Conservation (phyloP, 2,113 vertebrate species). For the Phaethon lepturus region DNA sequence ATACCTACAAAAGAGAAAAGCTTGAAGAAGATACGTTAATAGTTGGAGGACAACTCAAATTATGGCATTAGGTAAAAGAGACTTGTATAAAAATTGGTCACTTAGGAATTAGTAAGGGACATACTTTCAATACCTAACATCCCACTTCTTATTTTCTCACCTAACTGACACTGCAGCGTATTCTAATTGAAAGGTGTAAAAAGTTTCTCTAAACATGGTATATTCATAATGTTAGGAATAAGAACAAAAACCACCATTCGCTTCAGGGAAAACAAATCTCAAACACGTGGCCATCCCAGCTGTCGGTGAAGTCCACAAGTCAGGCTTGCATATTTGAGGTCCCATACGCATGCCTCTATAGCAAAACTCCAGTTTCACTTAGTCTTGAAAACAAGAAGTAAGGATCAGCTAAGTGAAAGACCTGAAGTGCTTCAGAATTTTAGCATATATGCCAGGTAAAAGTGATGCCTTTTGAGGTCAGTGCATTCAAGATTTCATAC, state of each 20-base stretch:
- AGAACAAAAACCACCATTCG: neutral
- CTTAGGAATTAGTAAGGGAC: neutral
- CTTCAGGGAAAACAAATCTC: neutral
- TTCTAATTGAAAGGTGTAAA: neutral
- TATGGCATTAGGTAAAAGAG: neutral
- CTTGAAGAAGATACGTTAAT: neutral
- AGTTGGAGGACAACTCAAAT: neutral
- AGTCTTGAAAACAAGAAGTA: too few relatives aligned
- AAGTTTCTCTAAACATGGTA: neutral
- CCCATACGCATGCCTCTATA: accelerated
- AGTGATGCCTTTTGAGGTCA: neutral
- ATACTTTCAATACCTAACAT: neutral
- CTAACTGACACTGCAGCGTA: neutral
- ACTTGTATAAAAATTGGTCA: neutral
- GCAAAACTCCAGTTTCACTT: neutral
- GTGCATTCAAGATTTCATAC: neutral
- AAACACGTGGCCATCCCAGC: neutral
- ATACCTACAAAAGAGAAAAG: neutral
- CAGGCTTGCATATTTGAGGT: neutral
- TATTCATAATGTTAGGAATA: neutral
- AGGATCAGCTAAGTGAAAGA: neutral
- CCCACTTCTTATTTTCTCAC: neutral
- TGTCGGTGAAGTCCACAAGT: neutral
- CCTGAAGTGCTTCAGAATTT: neutral
- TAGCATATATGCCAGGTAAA: accelerated